phyloP scores from a whole-genome alignment of 2,113 vertebrate species.

The Anhinga rufa region DNA sequence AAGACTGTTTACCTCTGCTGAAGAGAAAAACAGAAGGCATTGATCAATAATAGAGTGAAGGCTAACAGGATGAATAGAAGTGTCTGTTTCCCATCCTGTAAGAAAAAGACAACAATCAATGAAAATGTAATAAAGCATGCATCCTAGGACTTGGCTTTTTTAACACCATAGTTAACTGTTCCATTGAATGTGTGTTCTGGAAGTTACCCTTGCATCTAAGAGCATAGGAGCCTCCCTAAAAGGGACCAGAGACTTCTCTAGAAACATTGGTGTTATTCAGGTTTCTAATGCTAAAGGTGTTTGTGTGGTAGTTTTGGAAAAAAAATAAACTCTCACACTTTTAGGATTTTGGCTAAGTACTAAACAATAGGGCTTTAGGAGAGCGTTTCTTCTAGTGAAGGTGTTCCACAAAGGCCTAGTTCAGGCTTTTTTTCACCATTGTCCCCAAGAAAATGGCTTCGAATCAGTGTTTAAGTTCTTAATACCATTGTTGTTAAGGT shows the following conservation, averaged over 20 bases:
- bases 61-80: background rate
- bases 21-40: background rate
- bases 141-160: background rate
- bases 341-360: background rate
- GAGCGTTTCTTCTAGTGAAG: background rate
- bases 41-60: background rate
- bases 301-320: background rate
- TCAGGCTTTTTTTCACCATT: background rate
- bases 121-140: background rate
- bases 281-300: background rate
- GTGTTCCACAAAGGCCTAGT: background rate
- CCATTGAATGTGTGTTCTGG: background rate
- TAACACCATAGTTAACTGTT: background rate
- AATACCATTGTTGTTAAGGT: accelerated
- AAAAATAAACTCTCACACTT: background rate
- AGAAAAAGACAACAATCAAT: background rate
- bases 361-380: background rate
- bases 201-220: background rate
- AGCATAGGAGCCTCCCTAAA: background rate
- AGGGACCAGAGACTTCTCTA: background rate
- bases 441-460: background rate
- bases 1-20: background rate
- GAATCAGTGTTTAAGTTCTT: background rate
- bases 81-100: background rate
- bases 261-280: background rate